Evolutionary conservation across 2,113 vertebrate genomes (phyloP), one percentile per base, ranked within the genome.

Genomic region (Salvelinus namaycush): DNA sequence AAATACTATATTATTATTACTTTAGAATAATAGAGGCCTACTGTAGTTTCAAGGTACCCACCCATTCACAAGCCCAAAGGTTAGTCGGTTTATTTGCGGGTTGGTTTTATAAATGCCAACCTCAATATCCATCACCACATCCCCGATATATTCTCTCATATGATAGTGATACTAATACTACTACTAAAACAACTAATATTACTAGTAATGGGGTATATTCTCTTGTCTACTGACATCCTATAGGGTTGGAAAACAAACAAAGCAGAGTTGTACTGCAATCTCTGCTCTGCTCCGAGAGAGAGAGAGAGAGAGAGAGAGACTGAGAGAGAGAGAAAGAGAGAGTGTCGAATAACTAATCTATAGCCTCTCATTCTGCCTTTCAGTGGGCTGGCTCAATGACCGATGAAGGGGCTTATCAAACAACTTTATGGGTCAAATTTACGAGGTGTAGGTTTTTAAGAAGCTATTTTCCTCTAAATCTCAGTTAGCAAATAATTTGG

Each of bases 211-310:
- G 70, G 68, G 86, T 84, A 83, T 85, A 87, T 85, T 85, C 59
- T 44, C 77, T 84, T 68, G 69, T 81, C 76, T 34, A 26, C 75
- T 65, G 80, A 86, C 80, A 86, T 83, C 75, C 72, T 73, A 68
- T 78, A 80, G 67, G 62, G 83, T 76, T 72, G 75, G 68, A 83
- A 83, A 83, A 76, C 76, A 88, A 84, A 87, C 8, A 18, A 70
- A 49, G 8, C 9, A 13, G 51, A 3, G 51, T 18, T 18, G 51
- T 13, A 16, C 44, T 14, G 48, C 24, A 71, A 5, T 62, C 39
- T 44, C 39, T 44, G 9, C 54, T 62, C 51, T 54, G 9, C 20
- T 64, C 27, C 18, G 20, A 31, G 6, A 44, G 39, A 44, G 1
- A 44, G 2, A 44, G 39, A 44, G 0, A 44, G 39, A 44, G 9